Conservation (phyloP, 1,140 invertebrate species). For the Drosophila punjabiensis region DNA sequence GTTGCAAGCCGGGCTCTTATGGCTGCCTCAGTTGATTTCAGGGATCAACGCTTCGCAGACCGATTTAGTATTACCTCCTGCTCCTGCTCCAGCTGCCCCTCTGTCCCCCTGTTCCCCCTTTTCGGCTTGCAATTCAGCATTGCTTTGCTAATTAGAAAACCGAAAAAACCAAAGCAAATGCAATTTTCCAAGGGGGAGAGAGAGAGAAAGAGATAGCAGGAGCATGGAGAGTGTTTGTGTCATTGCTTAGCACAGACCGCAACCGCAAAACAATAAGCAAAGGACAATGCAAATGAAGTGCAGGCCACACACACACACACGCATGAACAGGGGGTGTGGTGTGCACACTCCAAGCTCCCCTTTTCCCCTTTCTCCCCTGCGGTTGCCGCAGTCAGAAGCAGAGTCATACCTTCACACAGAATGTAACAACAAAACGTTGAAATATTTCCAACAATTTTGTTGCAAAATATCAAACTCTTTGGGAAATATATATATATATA, state of each 20-base stretch:
- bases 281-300: slow-evolving; percentile 77
- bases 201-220: neutral
- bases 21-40: slow-evolving; percentile 36
- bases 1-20: slow-evolving; percentile 45
- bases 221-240: slow-evolving; percentile 24
- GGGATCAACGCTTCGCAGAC: slow-evolving; percentile 44
- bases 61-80: slow-evolving; percentile 15
- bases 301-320: slow-evolving; percentile 20
- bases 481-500: neutral
- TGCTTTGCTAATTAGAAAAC: slow-evolving; percentile 65
- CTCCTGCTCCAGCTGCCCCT: neutral
- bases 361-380: neutral
- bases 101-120: neutral
- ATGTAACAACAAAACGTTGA: neutral
- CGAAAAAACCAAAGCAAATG: slow-evolving; percentile 76
- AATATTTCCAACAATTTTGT: neutral
- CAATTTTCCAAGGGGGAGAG: slow-evolving; percentile 53
- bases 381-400: slow-evolving; percentile 24
- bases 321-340: neutral
- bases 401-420: slow-evolving; percentile 13
- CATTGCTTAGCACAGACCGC: slow-evolving; percentile 67
- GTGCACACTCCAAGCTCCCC: neutral
- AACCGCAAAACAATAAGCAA: slow-evolving; percentile 75
- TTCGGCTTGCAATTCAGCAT: slow-evolving; percentile 46
- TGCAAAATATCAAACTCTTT: neutral